A percentile compares a stretch with the other conserved stretches of the same genome.
Conservation (phyloP, 1,140 invertebrate genomes). For the Ceratitis capitata region DNA sequence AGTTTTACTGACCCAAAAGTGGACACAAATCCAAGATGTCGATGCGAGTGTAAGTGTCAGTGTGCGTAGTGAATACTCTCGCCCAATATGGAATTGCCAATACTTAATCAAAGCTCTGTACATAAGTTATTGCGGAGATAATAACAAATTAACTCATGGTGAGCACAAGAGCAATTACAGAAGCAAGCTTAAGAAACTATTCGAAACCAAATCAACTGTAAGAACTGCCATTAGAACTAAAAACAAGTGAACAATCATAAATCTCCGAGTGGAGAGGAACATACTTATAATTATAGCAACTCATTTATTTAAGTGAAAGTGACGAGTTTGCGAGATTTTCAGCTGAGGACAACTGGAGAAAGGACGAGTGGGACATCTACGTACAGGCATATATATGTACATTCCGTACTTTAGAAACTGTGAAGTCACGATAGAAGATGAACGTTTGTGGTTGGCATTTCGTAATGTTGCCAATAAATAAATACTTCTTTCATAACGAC, state of each 20-base stretch:
- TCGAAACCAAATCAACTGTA: conserved; percentile 6
- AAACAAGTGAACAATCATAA: conserved; percentile 24
- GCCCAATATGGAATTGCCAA: not conserved
- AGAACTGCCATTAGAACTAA: conserved; percentile 13
- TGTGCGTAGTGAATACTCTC: not conserved
- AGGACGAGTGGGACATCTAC: not conserved
- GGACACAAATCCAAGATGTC: not conserved
- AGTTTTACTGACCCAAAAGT: not conserved
- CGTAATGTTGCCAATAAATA: conserved; percentile 23
- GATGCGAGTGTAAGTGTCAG: too few relatives aligned
- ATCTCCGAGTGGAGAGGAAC: not conserved
- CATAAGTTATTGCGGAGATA: not conserved
- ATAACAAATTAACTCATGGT: not conserved
- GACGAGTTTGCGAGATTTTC: not conserved
- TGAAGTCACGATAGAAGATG: not conserved
- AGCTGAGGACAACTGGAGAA: not conserved
- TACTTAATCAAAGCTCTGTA: not conserved
- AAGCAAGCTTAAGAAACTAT: not conserved
- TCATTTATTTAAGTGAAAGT: conserved; percentile 14
- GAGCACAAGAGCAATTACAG: too few relatives aligned
- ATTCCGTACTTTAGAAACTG: not conserved
- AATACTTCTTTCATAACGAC: not conserved
- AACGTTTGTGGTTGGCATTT: not conserved
- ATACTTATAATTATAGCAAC: conserved; percentile 12
- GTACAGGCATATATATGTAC: not conserved